Percentiles rank a stretch among this genome's conserved stretches.
phyloP scores from a whole-genome alignment of 1,140 invertebrate species.

The Bombus huntii region DNA sequence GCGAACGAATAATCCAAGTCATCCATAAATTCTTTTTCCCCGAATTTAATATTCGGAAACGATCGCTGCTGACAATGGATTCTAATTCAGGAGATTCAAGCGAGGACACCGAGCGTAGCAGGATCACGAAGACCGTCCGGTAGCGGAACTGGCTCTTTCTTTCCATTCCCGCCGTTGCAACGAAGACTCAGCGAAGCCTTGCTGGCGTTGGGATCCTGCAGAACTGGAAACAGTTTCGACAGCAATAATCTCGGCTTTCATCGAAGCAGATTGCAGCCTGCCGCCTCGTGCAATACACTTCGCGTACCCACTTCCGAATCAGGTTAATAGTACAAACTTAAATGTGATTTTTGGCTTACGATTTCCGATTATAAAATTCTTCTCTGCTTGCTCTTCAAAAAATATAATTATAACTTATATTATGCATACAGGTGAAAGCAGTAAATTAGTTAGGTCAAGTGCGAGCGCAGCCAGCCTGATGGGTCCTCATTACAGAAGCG shows the following conservation, averaged over 20 bases:
- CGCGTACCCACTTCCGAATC: conserved; percentile 78
- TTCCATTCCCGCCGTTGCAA: conserved; percentile 85
- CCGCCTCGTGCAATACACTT: conserved; percentile 81
- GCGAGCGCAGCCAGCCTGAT: conserved; percentile 76
- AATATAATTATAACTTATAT: neutral
- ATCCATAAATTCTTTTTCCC: neutral
- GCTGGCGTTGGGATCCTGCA: conserved; percentile 77
- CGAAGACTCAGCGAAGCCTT: conserved; percentile 87
- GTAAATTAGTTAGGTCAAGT: conserved; percentile 75
- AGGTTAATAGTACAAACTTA: conserved; percentile 60
- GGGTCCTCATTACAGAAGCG: conserved; percentile 74
- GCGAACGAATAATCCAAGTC: neutral
- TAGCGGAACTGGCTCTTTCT: conserved; percentile 82
- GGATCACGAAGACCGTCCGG: conserved; percentile 89
- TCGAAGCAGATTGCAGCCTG: conserved; percentile 74
- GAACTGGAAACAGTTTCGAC: conserved; percentile 68
- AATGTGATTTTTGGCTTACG: too few relatives aligned
- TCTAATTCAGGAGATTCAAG: conserved; percentile 86
- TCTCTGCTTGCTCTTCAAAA: too few relatives aligned
- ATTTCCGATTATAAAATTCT: too few relatives aligned
- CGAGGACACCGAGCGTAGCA: conserved; percentile 89
- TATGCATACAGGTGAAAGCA: conserved; percentile 66
- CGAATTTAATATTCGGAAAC: neutral
- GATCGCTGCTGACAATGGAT: conserved; percentile 16
- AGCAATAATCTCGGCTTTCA: conserved; percentile 74